phyloP scores from a whole-genome alignment of 2,797 vertebrate genomes.

The Microcaecilia unicolor region DNA sequence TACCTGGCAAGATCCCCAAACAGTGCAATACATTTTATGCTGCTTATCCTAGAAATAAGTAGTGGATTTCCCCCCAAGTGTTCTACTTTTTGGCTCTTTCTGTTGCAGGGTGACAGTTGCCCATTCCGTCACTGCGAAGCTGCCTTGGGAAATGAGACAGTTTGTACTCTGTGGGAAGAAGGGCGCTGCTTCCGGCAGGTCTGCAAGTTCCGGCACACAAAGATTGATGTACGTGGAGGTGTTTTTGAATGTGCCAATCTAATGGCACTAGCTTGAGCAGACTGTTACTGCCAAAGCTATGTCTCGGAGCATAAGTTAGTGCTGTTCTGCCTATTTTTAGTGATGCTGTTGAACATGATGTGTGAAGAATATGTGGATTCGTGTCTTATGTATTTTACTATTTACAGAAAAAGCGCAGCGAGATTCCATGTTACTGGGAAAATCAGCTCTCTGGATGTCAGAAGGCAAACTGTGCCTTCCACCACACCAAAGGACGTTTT shows the following conservation, averaged over 20 bases:
- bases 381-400: conserved; percentile 1
- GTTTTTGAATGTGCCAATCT: neutral
- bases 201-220: conserved; percentile 94
- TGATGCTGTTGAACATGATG: no score
- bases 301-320: no score
- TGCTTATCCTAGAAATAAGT: no score
- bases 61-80: no score
- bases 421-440: conserved; percentile 92
- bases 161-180: conserved; percentile 88
- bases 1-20: no score
- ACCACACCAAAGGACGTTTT: conserved; percentile 74
- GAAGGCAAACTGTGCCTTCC: conserved; percentile 88
- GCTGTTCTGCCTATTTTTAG: no score
- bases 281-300: no score
- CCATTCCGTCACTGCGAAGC: conserved; percentile 89
- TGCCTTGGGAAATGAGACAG: conserved; percentile 80
- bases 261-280: neutral
- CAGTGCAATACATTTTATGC: no score
- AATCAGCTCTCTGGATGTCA: conserved; percentile 85
- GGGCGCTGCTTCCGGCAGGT: conserved; percentile 77
- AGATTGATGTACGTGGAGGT: conserved; percentile 77
- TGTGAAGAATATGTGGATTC: neutral
- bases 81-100: no score
- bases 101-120: conserved; percentile 76
- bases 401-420: conserved; percentile 82